Evolutionary conservation across 1,140 invertebrate species (phyloP).

Genomic region (Zaprionus taronus): DNA sequence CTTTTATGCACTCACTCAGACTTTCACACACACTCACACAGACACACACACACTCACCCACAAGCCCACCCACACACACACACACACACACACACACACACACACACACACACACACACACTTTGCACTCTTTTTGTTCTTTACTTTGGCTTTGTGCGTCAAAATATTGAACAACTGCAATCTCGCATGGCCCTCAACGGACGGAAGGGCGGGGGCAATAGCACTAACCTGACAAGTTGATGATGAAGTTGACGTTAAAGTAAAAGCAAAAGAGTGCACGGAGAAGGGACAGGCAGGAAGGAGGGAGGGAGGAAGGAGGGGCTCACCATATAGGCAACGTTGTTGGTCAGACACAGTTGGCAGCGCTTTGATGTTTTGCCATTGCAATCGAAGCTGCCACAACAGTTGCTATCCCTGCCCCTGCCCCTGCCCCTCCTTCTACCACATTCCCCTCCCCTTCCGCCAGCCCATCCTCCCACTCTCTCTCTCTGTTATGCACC

Average conservation of each 20-base stretch:
- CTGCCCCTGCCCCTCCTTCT: background rate
- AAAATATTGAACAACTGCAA: slow-evolving; percentile 22
- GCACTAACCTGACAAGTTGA: background rate
- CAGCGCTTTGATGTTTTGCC: background rate
- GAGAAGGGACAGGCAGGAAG: background rate
- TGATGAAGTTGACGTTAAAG: slow-evolving; percentile 3
- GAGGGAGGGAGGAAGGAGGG: background rate
- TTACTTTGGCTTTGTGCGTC: slow-evolving; percentile 3
- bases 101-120: background rate
- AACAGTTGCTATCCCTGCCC: too few species aligned
- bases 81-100: background rate
- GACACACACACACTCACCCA: background rate
- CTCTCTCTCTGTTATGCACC: background rate
- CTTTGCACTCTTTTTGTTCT: background rate
- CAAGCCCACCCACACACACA: background rate
- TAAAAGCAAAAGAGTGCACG: background rate
- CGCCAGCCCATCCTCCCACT: too few species aligned
- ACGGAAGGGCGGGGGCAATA: background rate
- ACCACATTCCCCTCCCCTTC: background rate
- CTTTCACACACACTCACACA: background rate
- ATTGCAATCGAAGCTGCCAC: slow-evolving; percentile 3
- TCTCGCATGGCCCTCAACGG: background rate
- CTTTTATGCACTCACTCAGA: background rate
- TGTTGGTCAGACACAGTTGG: background rate
- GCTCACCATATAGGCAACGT: background rate